Base-by-base conservation (phyloP, 2,888 invertebrate species). In the Therioaphis trifolii region DNA sequence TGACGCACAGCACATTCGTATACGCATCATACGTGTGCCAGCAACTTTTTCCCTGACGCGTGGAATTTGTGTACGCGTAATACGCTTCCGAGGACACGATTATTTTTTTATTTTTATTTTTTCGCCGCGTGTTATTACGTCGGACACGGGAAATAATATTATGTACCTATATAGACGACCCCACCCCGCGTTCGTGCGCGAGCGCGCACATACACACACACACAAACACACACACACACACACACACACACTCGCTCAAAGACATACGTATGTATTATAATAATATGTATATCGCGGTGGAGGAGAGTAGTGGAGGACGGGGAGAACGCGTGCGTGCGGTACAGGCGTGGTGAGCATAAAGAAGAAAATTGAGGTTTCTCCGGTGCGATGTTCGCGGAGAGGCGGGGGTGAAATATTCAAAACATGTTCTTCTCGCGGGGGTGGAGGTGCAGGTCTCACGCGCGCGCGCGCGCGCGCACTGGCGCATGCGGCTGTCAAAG, bases 401-500 rank as follows among this genome's bases (percentile, higher is more conserved):
- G 21, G 80, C 63, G 72, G 82, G 72, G 72, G 82, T 74, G 82
- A 72, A 82, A 82, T 82, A 82, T 82, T 82, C 82, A 82, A 82
- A 82, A 82, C 82, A 66, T 82, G 82, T 82, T 72, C 72, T 46
- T 27, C 4, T 7, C 35, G 14, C 46, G 66, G 76, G 12, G 77
- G 63, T 5, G 68, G 40, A 14, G 66, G 66, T n/a, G 24, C 21
- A 58, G 35, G 35, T 5, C 35, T 7, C n/a, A n/a, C 21, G 29
- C n/a, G 61, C 43, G n/a, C n/a, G n/a, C n/a, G n/a, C n/a, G n/a
- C n/a, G n/a, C n/a, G n/a, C n/a, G n/a, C n/a, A n/a, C n/a, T n/a
- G n/a, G n/a, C n/a, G n/a, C n/a, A n/a, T n/a, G 58, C 4, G 46
- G 72, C 82, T 82, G 82, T 82, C 82, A 82, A 82, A 82, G 82